A percentile compares a stretch with the other conserved stretches of the same genome.
phyloP scores from a whole-genome alignment of 2,113 vertebrate species.

The Entelurus aequoreus region DNA sequence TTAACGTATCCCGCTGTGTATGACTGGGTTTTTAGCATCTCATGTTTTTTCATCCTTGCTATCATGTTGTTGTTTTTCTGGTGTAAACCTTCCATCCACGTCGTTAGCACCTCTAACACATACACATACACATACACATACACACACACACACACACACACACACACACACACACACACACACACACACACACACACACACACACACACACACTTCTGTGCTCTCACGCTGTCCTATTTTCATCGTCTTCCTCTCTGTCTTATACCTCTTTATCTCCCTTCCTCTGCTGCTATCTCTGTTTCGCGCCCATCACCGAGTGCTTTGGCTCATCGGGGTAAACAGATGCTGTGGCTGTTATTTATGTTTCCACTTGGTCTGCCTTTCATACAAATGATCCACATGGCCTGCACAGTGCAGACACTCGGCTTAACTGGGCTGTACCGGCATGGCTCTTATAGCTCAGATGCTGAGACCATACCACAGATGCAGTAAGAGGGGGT shows the following conservation, averaged over 20 bases:
- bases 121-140: neutral
- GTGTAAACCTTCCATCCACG: constrained; percentile 37
- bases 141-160: neutral
- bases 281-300: constrained; percentile 39
- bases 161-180: neutral
- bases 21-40: constrained; percentile 58
- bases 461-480: constrained; percentile 54
- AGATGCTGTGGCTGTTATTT: constrained; percentile 76
- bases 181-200: too few relatives aligned
- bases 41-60: constrained; percentile 39
- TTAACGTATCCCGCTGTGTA: constrained; percentile 62
- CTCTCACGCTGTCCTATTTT: constrained; percentile 49
- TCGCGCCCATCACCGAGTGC: constrained; percentile 47
- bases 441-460: constrained; percentile 51
- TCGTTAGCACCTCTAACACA: constrained; percentile 16
- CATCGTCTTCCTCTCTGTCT: constrained; percentile 37
- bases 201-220: constrained; percentile 10
- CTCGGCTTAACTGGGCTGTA: constrained; percentile 64
- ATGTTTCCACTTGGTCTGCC: constrained; percentile 75
- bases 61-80: constrained; percentile 33
- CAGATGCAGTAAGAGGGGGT: constrained; percentile 13
- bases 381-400: constrained; percentile 75
- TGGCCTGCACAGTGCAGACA: constrained; percentile 65
- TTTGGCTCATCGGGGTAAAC: constrained; percentile 70
- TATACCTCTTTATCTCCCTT: constrained; percentile 23